Conservation (phyloP, 2,113 vertebrate species). For the Podiceps cristatus region DNA sequence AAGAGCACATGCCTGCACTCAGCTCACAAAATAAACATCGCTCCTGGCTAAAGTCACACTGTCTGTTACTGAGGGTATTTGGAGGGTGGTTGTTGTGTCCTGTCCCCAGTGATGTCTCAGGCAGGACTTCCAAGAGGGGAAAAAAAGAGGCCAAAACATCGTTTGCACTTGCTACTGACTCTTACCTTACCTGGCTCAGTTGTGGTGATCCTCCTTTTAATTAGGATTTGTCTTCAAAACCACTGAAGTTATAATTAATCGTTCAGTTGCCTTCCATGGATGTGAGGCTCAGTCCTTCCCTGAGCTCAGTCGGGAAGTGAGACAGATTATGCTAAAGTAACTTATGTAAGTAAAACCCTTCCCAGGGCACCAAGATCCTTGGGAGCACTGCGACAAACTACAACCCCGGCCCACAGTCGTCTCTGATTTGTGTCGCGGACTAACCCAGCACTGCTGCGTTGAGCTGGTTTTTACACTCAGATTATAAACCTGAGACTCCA, state of each 20-base stretch:
- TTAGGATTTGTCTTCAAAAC: not conserved
- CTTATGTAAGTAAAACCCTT: not conserved
- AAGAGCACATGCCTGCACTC: rapidly evolving
- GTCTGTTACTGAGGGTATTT: not conserved
- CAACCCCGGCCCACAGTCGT: not conserved
- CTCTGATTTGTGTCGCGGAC: rapidly evolving
- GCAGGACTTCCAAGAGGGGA: not conserved
- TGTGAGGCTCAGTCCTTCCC: not conserved
- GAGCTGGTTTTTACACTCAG: not conserved
- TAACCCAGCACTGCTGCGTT: rapidly evolving
- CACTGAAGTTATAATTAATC: not conserved
- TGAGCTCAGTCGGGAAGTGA: not conserved
- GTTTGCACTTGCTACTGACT: not conserved
- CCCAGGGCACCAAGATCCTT: not conserved
- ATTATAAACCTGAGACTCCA: not conserved
- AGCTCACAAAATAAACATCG: not conserved
- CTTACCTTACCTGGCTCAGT: not conserved
- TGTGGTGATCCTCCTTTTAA: not conserved
- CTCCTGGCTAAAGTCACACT: not conserved
- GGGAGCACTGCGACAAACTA: not conserved
- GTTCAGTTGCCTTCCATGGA: not conserved
- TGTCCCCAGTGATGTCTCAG: not conserved
- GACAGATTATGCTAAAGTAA: rapidly evolving
- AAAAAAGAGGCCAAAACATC: not conserved
- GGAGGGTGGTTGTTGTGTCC: not conserved